Percentiles rank a stretch among this genome's conserved stretches.
These are phyloP conservation scores for Steatornis caripensis DNA, from an alignment of 2,113 vertebrate species.

Conservation along the genomic window DNA sequence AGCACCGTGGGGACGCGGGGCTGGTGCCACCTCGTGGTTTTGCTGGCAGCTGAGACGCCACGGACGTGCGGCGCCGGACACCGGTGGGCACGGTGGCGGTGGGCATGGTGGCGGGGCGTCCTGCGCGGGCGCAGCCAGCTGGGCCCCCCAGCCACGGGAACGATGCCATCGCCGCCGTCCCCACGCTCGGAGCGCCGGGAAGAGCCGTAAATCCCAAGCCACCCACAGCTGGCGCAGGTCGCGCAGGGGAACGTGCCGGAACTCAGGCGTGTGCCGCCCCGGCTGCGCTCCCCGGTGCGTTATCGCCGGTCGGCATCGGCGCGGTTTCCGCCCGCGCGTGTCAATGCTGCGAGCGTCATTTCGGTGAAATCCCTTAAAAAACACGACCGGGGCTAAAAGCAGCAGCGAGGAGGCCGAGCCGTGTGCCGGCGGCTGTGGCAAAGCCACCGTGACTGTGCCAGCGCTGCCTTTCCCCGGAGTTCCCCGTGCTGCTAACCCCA, in stretches of 20 bases:
- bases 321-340: not conserved
- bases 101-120: not conserved
- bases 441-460: not conserved
- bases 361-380: not conserved
- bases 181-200: accelerated
- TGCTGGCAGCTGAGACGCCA: accelerated
- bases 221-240: accelerated
- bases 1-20: not conserved
- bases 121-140: accelerated
- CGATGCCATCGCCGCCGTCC: accelerated
- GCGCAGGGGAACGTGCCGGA: accelerated
- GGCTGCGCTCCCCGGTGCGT: accelerated
- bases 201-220: accelerated
- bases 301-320: not conserved
- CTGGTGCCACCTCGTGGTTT: slow-evolving; percentile 50
- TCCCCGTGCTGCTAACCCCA: not conserved
- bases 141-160: accelerated
- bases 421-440: not conserved
- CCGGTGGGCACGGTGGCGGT: accelerated
- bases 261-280: accelerated
- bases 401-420: not conserved
- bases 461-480: not conserved
- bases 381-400: not conserved
- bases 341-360: accelerated
- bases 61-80: accelerated